A percentile compares a stretch with the other conserved stretches of the same genome.
These are phyloP conservation scores for Nibea coibor DNA, from an alignment of 2,113 vertebrate genomes.

Conservation along the genomic window DNA sequence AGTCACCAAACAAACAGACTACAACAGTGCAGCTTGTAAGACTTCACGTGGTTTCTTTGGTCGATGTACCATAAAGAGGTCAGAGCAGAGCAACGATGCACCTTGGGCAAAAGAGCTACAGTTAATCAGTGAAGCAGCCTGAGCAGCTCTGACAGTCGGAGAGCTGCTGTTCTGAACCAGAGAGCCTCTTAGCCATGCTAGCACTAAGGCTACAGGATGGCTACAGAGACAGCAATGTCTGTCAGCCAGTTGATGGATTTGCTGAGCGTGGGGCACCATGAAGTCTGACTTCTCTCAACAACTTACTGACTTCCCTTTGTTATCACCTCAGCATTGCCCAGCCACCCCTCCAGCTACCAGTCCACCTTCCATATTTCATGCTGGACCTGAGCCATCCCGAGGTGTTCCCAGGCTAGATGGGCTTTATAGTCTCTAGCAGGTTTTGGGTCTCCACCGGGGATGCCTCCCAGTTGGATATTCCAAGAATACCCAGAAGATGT, in stretches of 20 bases:
- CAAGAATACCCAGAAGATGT: too few species aligned
- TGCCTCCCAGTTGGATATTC: too few species aligned
- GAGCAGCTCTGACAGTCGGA: slow-evolving; percentile 48
- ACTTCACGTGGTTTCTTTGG: neutral
- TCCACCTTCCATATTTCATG: too few species aligned
- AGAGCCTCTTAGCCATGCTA: neutral
- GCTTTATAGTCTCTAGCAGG: too few species aligned
- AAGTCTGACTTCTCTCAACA: too few species aligned
- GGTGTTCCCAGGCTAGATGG: too few species aligned
- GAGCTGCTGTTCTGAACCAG: neutral
- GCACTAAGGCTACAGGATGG: neutral
- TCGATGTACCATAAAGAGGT: slow-evolving; percentile 3
- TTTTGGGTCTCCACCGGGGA: too few species aligned
- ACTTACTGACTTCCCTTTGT: too few species aligned
- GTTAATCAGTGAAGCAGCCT: slow-evolving; percentile 55
- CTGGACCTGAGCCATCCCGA: too few species aligned
- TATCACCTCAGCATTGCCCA: too few species aligned
- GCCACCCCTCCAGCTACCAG: too few species aligned
- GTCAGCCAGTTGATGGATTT: neutral
- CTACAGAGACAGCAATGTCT: neutral
- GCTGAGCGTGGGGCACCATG: too few species aligned
- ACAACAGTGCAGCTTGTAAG: neutral
- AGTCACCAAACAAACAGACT: neutral
- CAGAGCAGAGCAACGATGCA: slow-evolving; percentile 45
- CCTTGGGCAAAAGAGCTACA: slow-evolving; percentile 53